A percentile compares a stretch with the other conserved stretches of the same genome.
Conservation (phyloP, 2,888 invertebrate species). For the Epistrophe grossulariae region DNA sequence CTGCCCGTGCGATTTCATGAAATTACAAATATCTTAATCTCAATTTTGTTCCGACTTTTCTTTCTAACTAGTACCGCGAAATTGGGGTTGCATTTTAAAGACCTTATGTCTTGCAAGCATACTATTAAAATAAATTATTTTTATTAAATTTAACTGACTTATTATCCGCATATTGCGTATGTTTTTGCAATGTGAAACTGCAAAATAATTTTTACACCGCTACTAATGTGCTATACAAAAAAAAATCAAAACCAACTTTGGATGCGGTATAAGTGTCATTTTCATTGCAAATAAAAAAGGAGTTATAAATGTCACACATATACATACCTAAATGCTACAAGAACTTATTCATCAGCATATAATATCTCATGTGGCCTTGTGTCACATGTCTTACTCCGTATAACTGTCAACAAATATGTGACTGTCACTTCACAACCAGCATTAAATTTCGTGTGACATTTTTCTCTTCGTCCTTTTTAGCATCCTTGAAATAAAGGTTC, state of each 20-base stretch:
- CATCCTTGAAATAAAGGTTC: slow-evolving; percentile 59
- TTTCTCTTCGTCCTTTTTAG: slow-evolving; percentile 47
- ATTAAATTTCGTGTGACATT: slow-evolving; percentile 63
- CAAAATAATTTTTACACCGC: not conserved
- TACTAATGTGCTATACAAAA: not conserved
- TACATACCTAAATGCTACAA: not conserved
- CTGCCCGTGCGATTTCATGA: no score
- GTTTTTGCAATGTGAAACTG: no score
- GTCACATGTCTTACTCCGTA: slow-evolving; percentile 28
- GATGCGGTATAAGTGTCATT: not conserved
- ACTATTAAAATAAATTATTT: no score
- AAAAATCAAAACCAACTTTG: not conserved
- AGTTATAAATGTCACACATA: slow-evolving; percentile 6
- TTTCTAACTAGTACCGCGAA: no score
- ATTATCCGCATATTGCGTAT: no score
- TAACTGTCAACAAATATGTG: slow-evolving; percentile 66
- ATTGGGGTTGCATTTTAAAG: no score
- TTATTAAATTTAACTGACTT: no score
- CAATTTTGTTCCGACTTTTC: no score
- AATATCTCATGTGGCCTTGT: slow-evolving; percentile 11
- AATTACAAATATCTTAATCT: no score
- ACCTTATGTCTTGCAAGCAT: no score
- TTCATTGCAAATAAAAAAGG: slow-evolving; percentile 1
- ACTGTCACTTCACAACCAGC: slow-evolving; percentile 58
- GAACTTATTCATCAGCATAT: slow-evolving; percentile 12